Evolutionary conservation across 1,140 invertebrate genomes (phyloP).

Genomic region (Drosophila kikkawai): DNA sequence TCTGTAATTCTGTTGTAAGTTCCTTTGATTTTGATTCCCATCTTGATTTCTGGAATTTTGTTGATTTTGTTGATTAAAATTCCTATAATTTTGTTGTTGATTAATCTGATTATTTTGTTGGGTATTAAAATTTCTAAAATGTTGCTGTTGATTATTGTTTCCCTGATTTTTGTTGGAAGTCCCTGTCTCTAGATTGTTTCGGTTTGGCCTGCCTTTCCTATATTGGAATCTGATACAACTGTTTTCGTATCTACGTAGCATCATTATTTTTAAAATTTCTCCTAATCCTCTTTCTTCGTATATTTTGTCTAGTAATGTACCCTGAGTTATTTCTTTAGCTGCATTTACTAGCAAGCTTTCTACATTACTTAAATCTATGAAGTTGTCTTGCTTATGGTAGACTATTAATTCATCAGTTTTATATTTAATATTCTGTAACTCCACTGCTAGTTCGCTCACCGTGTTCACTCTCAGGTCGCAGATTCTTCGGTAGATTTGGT

Average conservation of each 20-base stretch:
- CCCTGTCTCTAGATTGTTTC: no score
- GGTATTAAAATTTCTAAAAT: no score
- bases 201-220: not conserved
- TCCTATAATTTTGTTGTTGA: constrained; percentile 3
- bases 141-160: no score
- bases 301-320: no score
- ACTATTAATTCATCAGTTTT: not conserved
- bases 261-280: not conserved
- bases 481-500: not conserved
- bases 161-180: no score
- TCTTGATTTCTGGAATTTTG: not conserved
- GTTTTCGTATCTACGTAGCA: not conserved
- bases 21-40: not conserved
- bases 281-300: not conserved
- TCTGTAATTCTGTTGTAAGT: not conserved
- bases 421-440: not conserved
- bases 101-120: not conserved
- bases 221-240: not conserved
- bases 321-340: no score
- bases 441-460: not conserved
- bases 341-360: not conserved
- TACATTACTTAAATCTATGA: not conserved
- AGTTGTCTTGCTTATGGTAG: not conserved
- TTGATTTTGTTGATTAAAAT: not conserved
- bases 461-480: not conserved